Percentiles rank a stretch among this genome's conserved stretches.
Evolutionary conservation across 2,888 invertebrate genomes (phyloP).

Genomic region (Ephialtes manifestator): DNA sequence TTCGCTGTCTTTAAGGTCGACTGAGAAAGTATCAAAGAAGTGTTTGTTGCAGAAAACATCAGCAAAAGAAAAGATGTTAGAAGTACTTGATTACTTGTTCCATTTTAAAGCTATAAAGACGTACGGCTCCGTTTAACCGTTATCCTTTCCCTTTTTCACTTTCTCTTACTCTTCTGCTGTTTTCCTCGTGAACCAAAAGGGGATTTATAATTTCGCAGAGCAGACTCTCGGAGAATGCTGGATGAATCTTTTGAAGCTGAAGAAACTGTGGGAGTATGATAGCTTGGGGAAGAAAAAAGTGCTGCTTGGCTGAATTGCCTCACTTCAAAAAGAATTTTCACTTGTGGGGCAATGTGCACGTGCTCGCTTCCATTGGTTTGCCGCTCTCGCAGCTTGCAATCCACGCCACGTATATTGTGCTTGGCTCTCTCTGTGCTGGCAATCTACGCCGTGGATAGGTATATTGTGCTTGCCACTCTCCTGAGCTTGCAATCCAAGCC

Average conservation of each 20-base stretch:
- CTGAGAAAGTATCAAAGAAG: constrained; percentile 29
- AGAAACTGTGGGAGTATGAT: not conserved
- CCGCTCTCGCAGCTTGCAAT: constrained; percentile 1
- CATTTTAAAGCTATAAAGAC: constrained; percentile 36
- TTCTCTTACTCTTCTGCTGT: constrained; percentile 7
- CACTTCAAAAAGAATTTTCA: constrained; percentile 3
- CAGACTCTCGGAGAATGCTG: not conserved
- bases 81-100: constrained; percentile 6
- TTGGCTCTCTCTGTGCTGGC: not conserved
- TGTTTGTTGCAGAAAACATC: constrained; percentile 9
- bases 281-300: not conserved
- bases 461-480: constrained; percentile 3
- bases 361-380: not conserved
- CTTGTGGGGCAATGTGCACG: constrained; percentile 1
- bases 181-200: not conserved
- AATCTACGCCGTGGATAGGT: not conserved
- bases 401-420: constrained; percentile 1
- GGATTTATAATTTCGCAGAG: constrained; percentile 38
- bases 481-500: constrained; percentile 6
- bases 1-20: constrained; percentile 3
- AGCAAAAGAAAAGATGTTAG: constrained; percentile 17
- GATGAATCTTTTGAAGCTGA: constrained; percentile 18
- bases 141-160: not conserved
- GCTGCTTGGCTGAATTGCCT: constrained; percentile 24
- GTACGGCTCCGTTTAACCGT: constrained; percentile 27